Evolutionary conservation across 1,140 invertebrate genomes (phyloP).

Genomic region (Tetraneura akinire): DNA sequence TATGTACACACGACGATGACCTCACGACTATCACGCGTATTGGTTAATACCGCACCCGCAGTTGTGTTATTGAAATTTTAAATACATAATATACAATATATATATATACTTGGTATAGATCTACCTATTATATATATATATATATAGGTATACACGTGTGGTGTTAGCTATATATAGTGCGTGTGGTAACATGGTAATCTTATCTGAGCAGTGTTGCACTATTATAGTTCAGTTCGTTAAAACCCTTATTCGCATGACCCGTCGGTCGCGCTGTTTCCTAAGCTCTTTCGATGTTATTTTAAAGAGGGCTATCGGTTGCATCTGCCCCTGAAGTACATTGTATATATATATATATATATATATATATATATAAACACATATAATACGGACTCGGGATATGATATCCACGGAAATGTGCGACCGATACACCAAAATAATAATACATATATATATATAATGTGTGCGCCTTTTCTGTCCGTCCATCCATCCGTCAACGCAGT

Average conservation of each 20-base stretch:
- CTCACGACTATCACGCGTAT: too few relatives aligned
- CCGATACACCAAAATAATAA: background rate
- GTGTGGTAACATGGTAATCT: too few relatives aligned
- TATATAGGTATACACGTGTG: background rate
- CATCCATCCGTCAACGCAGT: slow-evolving; percentile 23
- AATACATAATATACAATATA: too few relatives aligned
- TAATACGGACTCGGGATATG: too few relatives aligned
- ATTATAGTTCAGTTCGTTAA: too few relatives aligned
- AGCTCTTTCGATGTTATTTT: slow-evolving; percentile 46
- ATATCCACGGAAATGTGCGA: background rate
- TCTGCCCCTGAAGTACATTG: slow-evolving; percentile 3
- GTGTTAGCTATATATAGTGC: background rate
- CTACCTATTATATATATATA: background rate
- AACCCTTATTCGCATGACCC: background rate
- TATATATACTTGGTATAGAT: too few relatives aligned
- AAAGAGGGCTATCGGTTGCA: slow-evolving; percentile 44
- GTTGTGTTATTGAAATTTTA: too few relatives aligned
- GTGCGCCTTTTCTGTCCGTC: slow-evolving; percentile 13
- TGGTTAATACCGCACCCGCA: too few relatives aligned
- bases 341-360: too few relatives aligned
- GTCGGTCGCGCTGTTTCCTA: background rate
- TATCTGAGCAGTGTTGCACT: too few relatives aligned
- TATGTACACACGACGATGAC: too few relatives aligned
- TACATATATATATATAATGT: background rate
- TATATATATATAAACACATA: too few relatives aligned